Percentiles rank a stretch among this genome's conserved stretches.
phyloP scores from a whole-genome alignment of 2,797 vertebrate species.

The Pseudochirops cupreus region DNA sequence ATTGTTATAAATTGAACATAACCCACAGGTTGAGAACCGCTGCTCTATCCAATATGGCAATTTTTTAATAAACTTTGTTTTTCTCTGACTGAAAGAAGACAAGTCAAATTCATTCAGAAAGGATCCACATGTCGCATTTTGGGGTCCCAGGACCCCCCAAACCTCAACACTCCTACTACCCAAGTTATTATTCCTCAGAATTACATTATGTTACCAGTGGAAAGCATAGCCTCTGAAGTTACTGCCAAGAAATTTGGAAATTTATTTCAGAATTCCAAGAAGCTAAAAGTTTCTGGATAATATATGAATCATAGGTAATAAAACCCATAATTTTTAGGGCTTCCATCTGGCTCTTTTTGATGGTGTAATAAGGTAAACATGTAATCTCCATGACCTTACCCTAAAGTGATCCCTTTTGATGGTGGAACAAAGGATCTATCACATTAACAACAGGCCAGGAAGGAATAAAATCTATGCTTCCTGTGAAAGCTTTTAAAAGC shows the following conservation, averaged over 20 bases:
- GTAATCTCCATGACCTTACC: neutral
- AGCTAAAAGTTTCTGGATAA: neutral
- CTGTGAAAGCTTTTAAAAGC: neutral
- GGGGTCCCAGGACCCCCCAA: too few species aligned
- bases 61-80: too few species aligned
- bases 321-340: neutral
- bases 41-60: too few species aligned
- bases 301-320: neutral
- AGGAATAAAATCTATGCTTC: neutral
- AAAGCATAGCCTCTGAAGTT: neutral
- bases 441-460: neutral
- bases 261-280: neutral
- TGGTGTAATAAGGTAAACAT: neutral
- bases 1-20: too few species aligned
- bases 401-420: neutral
- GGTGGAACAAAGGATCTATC: neutral
- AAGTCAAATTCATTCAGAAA: too few species aligned
- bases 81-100: too few species aligned
- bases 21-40: too few species aligned
- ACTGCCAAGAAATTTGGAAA: constrained; percentile 1
- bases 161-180: neutral
- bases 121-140: too few species aligned
- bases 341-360: neutral
- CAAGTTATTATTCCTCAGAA: neutral
- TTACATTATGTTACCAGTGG: neutral